phyloP scores from a whole-genome alignment of 2,888 invertebrate genomes.

The Busseola fusca region DNA sequence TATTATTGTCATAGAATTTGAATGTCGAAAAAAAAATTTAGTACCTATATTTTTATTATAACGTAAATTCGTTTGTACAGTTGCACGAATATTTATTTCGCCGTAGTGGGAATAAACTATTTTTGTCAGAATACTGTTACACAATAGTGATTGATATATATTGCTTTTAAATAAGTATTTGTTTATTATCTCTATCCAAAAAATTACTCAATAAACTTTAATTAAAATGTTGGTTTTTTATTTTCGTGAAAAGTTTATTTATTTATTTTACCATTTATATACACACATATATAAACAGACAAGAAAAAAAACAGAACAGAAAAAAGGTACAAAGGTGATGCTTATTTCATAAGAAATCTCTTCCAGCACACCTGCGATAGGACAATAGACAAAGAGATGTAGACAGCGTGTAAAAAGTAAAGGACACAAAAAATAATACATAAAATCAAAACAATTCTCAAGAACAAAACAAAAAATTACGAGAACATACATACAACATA shows the following conservation, averaged over 20 bases:
- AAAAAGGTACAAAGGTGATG: too few relatives aligned
- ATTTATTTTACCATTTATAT: too few relatives aligned
- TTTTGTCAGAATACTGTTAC: conserved; percentile 76
- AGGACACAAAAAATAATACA: too few relatives aligned
- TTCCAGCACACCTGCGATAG: too few relatives aligned
- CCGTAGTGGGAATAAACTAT: conserved; percentile 73
- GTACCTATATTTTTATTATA: conserved; percentile 65
- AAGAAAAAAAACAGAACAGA: too few relatives aligned
- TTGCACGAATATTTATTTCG: conserved; percentile 77
- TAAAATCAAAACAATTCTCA: too few relatives aligned
- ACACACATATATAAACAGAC: too few relatives aligned
- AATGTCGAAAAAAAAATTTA: conserved; percentile 65
- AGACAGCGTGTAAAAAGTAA: too few relatives aligned
- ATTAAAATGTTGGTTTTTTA: conserved; percentile 72
- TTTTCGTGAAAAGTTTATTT: conserved; percentile 20
- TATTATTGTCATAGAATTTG: conserved; percentile 58
- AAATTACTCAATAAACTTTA: conserved; percentile 84
- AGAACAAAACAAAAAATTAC: too few relatives aligned
- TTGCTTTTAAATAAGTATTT: conserved; percentile 79
- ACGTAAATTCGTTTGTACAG: conserved; percentile 83
- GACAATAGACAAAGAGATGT: too few relatives aligned
- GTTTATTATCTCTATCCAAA: conserved; percentile 80
- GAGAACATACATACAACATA: too few relatives aligned
- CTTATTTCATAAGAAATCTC: too few relatives aligned
- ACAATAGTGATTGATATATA: conserved; percentile 77